Evolutionary conservation across 2,113 vertebrate species (phyloP).

Genomic region (Apaloderma vittatum): DNA sequence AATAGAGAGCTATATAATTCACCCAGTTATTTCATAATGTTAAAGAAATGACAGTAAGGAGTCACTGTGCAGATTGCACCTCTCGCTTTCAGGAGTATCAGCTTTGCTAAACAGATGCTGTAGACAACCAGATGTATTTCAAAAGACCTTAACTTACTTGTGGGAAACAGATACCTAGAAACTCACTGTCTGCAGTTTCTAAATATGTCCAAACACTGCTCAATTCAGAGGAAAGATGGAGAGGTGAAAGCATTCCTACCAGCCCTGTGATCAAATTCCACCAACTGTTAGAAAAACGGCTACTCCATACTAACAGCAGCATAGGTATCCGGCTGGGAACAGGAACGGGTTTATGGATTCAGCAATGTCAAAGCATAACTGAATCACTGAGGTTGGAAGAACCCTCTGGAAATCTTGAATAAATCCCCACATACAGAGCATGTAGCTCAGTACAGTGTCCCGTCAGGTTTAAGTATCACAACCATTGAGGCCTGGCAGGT

Average conservation of each 20-base stretch:
- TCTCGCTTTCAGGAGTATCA: neutral
- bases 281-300: neutral
- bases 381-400: fast-evolving
- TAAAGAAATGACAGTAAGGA: neutral
- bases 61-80: neutral
- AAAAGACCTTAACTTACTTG: neutral
- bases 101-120: neutral
- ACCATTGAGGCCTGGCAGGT: neutral
- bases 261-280: neutral
- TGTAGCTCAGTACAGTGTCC: neutral
- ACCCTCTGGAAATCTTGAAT: neutral
- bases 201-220: neutral
- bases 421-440: neutral
- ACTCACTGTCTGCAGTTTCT: neutral
- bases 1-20: neutral
- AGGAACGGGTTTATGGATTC: neutral
- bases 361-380: neutral
- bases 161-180: neutral
- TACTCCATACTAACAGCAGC: neutral
- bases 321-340: neutral
- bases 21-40: neutral
- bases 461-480: neutral
- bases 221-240: neutral
- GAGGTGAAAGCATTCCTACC: neutral
- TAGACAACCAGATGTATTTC: neutral